phyloP scores from a whole-genome alignment of 2,888 invertebrate species.

The Oscheius myriophilus region DNA sequence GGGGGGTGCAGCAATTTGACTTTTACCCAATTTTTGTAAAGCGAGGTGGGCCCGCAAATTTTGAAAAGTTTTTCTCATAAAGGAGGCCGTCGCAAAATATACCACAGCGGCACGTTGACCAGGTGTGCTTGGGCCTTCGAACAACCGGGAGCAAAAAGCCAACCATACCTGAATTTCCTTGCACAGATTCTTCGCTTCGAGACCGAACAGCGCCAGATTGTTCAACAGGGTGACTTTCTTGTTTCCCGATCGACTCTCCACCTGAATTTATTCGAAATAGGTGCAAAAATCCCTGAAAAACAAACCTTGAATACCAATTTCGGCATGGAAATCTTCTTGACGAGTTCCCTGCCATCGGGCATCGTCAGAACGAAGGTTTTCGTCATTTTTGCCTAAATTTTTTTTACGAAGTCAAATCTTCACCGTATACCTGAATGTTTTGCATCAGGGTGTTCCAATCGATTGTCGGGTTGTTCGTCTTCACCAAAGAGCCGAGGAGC shows the following conservation, averaged over 20 bases:
- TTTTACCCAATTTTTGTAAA: too few relatives aligned
- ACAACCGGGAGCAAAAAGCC: too few relatives aligned
- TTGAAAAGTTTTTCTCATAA: too few relatives aligned
- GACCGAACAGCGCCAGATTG: conserved; percentile 87
- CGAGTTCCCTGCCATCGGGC: conserved; percentile 56
- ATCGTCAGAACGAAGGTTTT: conserved; percentile 53
- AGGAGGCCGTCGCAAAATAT: too few relatives aligned
- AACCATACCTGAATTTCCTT: conserved; percentile 44
- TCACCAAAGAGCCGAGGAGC: conserved; percentile 34
- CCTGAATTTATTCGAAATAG: conserved; percentile 36
- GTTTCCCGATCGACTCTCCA: conserved; percentile 66
- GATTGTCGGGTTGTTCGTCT: conserved; percentile 34
- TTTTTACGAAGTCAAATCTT: not conserved
- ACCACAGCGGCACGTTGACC: too few relatives aligned
- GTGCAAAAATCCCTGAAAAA: not conserved
- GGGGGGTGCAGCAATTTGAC: too few relatives aligned
- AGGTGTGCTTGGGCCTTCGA: too few relatives aligned
- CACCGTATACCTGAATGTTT: conserved; percentile 35
- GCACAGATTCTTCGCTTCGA: conserved; percentile 76
- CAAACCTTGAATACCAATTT: conserved; percentile 48
- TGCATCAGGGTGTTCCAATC: conserved; percentile 55
- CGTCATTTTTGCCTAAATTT: conserved; percentile 56
- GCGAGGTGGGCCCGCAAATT: too few relatives aligned
- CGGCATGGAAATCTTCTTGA: conserved; percentile 49
- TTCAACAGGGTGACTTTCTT: conserved; percentile 85